Percentiles rank a stretch among this genome's conserved stretches.
phyloP scores from a whole-genome alignment of 2,888 invertebrate genomes.

The Mimas tiliae region DNA sequence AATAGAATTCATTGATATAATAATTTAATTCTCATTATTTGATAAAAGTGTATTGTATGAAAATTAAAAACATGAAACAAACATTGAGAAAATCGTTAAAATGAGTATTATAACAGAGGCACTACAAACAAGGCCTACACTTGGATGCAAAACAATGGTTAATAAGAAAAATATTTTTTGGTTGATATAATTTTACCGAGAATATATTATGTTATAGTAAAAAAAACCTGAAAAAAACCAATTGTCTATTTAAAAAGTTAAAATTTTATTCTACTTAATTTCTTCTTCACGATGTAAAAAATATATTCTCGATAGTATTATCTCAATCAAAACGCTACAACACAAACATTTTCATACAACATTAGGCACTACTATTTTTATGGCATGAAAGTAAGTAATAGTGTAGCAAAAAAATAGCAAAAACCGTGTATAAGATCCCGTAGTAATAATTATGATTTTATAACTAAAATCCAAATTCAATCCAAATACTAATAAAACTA shows the following conservation, averaged over 20 bases:
- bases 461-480: no score
- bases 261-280: neutral
- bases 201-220: neutral
- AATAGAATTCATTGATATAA: neutral
- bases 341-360: no score
- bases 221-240: neutral
- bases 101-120: slow-evolving; percentile 40
- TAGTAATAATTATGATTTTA: no score
- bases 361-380: slow-evolving; percentile 12
- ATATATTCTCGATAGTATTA: slow-evolving; percentile 9
- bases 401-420: neutral
- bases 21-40: slow-evolving; percentile 19
- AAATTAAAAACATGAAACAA: slow-evolving; percentile 29
- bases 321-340: neutral
- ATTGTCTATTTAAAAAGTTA: neutral
- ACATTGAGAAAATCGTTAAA: slow-evolving; percentile 31
- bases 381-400: slow-evolving; percentile 13
- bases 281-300: neutral
- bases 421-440: neutral
- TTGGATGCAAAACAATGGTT: slow-evolving; percentile 29
- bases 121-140: slow-evolving; percentile 24
- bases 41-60: slow-evolving; percentile 8
- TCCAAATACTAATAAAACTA: no score
- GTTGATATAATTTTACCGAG: slow-evolving; percentile 1
- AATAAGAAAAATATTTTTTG: neutral